Conservation (phyloP, 2,113 vertebrate genomes). For the Ophthalmolycus amberensis region DNA sequence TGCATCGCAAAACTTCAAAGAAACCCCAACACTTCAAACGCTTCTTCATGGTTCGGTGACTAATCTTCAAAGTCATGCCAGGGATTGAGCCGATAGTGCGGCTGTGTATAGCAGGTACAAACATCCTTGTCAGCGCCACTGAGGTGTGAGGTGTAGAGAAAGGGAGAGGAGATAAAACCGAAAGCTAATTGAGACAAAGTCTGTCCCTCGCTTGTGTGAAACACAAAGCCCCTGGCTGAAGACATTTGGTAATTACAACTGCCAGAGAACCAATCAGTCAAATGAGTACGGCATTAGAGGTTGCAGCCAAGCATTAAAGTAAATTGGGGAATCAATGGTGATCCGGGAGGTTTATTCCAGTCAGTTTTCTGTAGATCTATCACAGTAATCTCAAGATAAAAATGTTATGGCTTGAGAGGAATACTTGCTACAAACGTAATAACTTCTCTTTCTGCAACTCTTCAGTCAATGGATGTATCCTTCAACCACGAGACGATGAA, state of each 20-base stretch:
- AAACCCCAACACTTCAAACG: slow-evolving; percentile 69
- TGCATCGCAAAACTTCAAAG: slow-evolving; percentile 69
- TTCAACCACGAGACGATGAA: slow-evolving; percentile 14
- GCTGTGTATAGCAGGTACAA: slow-evolving; percentile 68
- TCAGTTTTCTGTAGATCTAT: slow-evolving; percentile 24
- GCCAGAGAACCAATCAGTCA: slow-evolving; percentile 68
- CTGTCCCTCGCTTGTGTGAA: slow-evolving; percentile 62
- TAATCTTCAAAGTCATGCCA: slow-evolving; percentile 77
- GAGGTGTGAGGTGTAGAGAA: slow-evolving; percentile 66
- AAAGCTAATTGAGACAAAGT: slow-evolving; percentile 81
- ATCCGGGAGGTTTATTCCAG: slow-evolving; percentile 54
- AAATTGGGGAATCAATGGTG: slow-evolving; percentile 63
- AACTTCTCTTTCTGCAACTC: background rate
- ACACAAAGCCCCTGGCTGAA: slow-evolving; percentile 61
- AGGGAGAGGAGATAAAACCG: slow-evolving; percentile 68
- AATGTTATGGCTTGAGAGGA: background rate
- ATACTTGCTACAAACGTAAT: background rate
- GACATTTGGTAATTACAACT: slow-evolving; percentile 77
- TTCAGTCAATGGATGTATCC: background rate
- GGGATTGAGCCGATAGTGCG: slow-evolving; percentile 68
- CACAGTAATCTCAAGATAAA: background rate
- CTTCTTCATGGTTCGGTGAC: slow-evolving; percentile 68
- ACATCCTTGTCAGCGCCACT: slow-evolving; percentile 64
- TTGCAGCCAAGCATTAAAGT: slow-evolving; percentile 63
- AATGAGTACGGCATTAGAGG: slow-evolving; percentile 66